Evolutionary conservation across 2,888 invertebrate genomes (phyloP).

Genomic region (Nematopogon swammerdamellus): DNA sequence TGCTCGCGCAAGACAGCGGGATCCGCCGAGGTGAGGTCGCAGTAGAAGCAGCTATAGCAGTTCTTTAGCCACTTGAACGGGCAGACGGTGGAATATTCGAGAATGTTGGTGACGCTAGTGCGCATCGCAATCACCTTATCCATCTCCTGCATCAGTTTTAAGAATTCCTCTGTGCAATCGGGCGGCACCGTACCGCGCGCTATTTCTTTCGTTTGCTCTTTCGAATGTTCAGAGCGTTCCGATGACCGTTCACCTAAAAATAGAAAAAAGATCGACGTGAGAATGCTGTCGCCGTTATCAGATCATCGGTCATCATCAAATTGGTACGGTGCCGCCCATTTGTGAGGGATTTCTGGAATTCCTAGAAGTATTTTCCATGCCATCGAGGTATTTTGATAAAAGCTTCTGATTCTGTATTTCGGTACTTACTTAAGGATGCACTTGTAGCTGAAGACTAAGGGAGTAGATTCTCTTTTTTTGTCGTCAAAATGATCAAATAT

Average conservation of each 20-base stretch:
- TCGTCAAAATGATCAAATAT: too few species aligned
- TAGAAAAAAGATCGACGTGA: slow-evolving; percentile 24
- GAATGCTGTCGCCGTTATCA: neutral
- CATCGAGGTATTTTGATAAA: too few species aligned
- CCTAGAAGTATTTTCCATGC: too few species aligned
- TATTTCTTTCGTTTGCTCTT: slow-evolving; percentile 2
- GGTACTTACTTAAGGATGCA: too few species aligned
- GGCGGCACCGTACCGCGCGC: slow-evolving; percentile 1
- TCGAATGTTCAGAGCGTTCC: slow-evolving; percentile 5
- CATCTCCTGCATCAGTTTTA: slow-evolving; percentile 11
- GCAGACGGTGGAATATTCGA: slow-evolving; percentile 33
- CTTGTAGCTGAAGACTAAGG: too few species aligned
- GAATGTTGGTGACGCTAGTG: slow-evolving; percentile 24
- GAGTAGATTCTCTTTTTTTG: too few species aligned
- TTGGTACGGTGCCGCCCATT: too few species aligned
- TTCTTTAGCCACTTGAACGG: slow-evolving; percentile 44
- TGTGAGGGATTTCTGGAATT: too few species aligned
- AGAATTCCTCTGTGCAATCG: slow-evolving; percentile 2
- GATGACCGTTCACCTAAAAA: slow-evolving; percentile 37
- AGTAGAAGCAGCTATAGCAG: slow-evolving; percentile 35
- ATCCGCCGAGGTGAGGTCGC: slow-evolving; percentile 29
- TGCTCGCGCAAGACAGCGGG: slow-evolving; percentile 28
- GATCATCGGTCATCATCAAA: too few species aligned
- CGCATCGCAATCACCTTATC: slow-evolving; percentile 26
- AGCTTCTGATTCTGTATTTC: too few species aligned